A percentile compares a stretch with the other conserved stretches of the same genome.
Evolutionary conservation across 2,797 vertebrate species (phyloP).

Genomic region (Urosaurus nigricauda): DNA sequence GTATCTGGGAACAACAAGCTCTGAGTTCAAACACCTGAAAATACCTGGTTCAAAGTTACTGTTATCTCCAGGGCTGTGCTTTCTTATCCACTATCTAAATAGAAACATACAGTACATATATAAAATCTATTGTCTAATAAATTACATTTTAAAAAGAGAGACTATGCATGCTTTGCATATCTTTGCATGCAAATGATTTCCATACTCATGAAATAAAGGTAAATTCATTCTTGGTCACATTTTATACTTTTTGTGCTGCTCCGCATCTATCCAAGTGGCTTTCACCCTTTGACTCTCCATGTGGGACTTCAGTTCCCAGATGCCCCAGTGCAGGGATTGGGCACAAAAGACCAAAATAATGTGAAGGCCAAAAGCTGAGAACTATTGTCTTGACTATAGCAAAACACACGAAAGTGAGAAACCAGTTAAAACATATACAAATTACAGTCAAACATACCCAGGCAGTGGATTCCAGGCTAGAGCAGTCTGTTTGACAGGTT

Average conservation of each 20-base stretch:
- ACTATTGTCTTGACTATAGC: too few species aligned
- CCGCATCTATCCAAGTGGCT: neutral
- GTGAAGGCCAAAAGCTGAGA: too few species aligned
- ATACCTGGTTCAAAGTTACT: neutral
- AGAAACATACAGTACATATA: neutral
- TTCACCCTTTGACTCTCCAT: too few species aligned
- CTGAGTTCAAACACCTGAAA: neutral
- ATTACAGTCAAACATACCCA: constrained; percentile 65
- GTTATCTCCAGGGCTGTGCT: neutral
- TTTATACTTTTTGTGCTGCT: neutral
- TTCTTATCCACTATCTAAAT: neutral
- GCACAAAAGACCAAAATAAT: too few species aligned
- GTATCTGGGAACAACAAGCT: neutral
- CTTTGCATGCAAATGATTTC: neutral
- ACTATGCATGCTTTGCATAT: neutral
- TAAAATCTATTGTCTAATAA: neutral
- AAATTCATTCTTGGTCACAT: neutral
- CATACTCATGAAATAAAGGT: neutral
- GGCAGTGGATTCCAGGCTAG: constrained; percentile 48
- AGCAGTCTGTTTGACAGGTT: constrained; percentile 48
- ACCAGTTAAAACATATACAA: neutral
- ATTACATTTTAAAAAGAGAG: neutral
- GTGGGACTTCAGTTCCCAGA: too few species aligned
- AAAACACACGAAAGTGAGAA: neutral
- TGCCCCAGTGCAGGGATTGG: too few species aligned